These are phyloP conservation scores for Cervus canadensis DNA, from an alignment of 2,113 vertebrate genomes.

Conservation along the genomic window DNA sequence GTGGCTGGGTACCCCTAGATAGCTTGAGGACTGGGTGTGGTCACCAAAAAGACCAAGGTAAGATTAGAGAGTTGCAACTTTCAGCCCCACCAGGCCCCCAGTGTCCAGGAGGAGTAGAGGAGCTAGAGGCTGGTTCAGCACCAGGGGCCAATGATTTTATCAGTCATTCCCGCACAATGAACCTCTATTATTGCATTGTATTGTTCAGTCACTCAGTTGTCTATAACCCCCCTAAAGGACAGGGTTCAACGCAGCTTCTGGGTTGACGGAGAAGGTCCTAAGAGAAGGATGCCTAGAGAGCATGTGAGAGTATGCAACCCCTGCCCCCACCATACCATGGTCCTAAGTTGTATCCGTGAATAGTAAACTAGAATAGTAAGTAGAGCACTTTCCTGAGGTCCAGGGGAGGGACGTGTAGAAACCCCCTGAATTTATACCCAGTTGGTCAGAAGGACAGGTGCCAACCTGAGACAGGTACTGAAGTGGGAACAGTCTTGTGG, in stretches of 20 bases:
- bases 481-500: neutral
- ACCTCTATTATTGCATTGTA: neutral
- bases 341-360: neutral
- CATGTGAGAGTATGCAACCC: neutral
- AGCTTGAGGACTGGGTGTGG: neutral
- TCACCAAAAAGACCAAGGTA: neutral
- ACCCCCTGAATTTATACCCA: neutral
- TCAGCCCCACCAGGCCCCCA: neutral
- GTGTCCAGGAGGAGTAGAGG: neutral
- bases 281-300: neutral
- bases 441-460: neutral
- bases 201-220: neutral
- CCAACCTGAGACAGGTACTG: neutral
- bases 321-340: neutral
- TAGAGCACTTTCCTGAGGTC: neutral
- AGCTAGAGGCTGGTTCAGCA: neutral
- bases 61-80: neutral
- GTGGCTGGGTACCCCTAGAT: neutral
- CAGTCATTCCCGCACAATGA: neutral
- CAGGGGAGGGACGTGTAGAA: neutral
- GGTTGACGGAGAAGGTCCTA: neutral
- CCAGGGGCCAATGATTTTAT: neutral
- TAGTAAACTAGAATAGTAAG: neutral
- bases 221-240: neutral
- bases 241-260: neutral